These are phyloP conservation scores for Coryphaenoides rupestris DNA, from an alignment of 2,113 vertebrate genomes.

Conservation along the genomic window DNA sequence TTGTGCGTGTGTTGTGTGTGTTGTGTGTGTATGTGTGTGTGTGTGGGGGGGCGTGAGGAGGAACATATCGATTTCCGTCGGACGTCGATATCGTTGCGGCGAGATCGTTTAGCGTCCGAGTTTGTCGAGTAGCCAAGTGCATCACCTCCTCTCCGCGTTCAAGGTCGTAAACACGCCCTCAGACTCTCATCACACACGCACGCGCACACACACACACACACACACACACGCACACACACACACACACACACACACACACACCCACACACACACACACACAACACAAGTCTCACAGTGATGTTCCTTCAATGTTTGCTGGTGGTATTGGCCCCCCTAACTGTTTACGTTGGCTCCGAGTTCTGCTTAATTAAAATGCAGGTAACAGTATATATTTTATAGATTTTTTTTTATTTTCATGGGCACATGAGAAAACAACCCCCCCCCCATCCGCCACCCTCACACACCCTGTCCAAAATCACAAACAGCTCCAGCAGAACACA, in stretches of 20 bases:
- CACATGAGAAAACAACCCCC: slow-evolving; percentile 16
- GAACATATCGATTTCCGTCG: slow-evolving; percentile 21
- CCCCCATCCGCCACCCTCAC: no score
- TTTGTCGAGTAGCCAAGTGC: no score
- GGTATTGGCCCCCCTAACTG: slow-evolving; percentile 14
- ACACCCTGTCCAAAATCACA: no score
- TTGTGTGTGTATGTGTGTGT: slow-evolving; percentile 13
- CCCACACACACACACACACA: slow-evolving; percentile 11
- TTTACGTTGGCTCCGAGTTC: slow-evolving; percentile 24
- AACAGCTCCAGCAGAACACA: slow-evolving; percentile 8
- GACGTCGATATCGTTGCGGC: not conserved
- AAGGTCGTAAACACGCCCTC: not conserved
- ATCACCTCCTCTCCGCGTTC: no score
- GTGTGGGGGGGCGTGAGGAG: slow-evolving; percentile 1
- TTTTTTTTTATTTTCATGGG: slow-evolving; percentile 21
- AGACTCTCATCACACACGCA: no score
- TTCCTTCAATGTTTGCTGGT: not conserved
- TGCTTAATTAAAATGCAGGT: slow-evolving; percentile 23
- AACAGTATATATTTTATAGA: no score
- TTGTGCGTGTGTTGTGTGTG: slow-evolving; percentile 2
- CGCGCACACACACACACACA: slow-evolving; percentile 10
- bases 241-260: no score
- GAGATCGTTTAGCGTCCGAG: no score
- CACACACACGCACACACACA: slow-evolving; percentile 10
- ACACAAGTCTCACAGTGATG: no score